Base-by-base conservation (phyloP, 1,140 invertebrate species). In the Drosophila ogumai region DNA sequence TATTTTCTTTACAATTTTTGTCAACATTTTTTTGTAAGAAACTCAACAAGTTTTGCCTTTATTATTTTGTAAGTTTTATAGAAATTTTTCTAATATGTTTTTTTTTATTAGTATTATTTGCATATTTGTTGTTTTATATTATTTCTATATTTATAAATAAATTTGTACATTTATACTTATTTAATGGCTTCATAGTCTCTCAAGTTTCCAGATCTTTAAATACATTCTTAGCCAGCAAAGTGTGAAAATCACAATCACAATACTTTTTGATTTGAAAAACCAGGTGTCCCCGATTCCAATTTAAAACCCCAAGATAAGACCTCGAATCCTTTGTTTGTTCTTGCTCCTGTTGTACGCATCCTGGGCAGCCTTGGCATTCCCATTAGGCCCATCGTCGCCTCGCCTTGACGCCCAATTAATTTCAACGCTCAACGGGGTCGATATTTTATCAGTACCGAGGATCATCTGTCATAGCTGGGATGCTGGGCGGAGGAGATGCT, bases 341-440 rank as follows among this genome's bases (percentile, higher is more conserved):
- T 57, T 50, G 75, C 75, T 78, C 15, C 75, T 43, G 65, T 71
- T 38, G 50, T 77, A 78, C 75, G 75, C 75, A 46, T 38, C 25
- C 5, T 19, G 32, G 31, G 19, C 4, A 12, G 19, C 19, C 32
- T 32, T 34, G 17, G 15, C 34, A 55, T 40, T 49, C 41, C 41
- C 56, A 46, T 67, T 61, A 55, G 52, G 36, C 34, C 65, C 64
- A 55, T 68, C 74, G 74, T 67, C 74, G 74, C 56, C 43, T 49
- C 56, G 73, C 43, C 50, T 60, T 54, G 72, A 78, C 60, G 61
- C 19, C 65, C 73, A 77, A 77, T 77, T 77, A 76, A 77, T 76
- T 76, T 76, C 46, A 12, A 76, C 72, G 54, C 73, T 75, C 72
- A 40, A 50, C 72, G 34, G 72, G 60, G 50, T 73, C 50, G 52